Evolutionary conservation across 2,113 vertebrate genomes (phyloP).

Genomic region (Calyptomena viridis): DNA sequence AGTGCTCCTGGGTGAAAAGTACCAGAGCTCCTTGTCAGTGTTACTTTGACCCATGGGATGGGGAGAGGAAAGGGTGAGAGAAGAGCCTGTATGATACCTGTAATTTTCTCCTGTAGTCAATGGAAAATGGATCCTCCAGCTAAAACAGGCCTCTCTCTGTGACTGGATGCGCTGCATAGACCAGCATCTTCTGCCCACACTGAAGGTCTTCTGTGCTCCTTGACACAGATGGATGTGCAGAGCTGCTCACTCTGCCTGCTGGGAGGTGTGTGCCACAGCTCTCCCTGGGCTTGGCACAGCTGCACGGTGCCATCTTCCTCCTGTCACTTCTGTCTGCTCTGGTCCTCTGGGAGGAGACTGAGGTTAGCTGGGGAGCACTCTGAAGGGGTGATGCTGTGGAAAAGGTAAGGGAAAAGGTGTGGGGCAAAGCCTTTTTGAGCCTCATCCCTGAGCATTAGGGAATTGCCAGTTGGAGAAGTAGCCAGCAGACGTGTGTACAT

Average conservation of each 20-base stretch:
- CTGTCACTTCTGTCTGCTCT: background rate
- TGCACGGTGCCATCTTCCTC: background rate
- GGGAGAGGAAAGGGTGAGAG: background rate
- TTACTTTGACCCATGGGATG: background rate
- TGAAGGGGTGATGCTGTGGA: background rate
- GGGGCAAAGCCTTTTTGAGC: background rate
- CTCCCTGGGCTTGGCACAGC: background rate
- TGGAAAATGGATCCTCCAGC: background rate
- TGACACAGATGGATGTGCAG: background rate
- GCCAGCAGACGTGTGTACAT: background rate
- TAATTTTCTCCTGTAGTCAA: background rate
- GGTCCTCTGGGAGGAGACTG: background rate
- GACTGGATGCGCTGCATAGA: background rate
- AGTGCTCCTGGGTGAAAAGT: background rate
- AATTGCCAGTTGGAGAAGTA: background rate
- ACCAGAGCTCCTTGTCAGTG: background rate
- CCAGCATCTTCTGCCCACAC: accelerated
- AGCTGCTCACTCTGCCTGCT: background rate
- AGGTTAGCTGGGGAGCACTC: background rate
- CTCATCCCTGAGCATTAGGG: background rate
- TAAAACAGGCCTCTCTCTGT: accelerated
- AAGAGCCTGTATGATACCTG: background rate
- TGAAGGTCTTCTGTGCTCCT: background rate
- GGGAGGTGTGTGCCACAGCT: background rate
- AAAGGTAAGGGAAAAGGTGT: background rate